Evolutionary conservation across 2,888 invertebrate species (phyloP), one percentile per base, ranked within the genome.

Genomic region (Drosophila differens): DNA sequence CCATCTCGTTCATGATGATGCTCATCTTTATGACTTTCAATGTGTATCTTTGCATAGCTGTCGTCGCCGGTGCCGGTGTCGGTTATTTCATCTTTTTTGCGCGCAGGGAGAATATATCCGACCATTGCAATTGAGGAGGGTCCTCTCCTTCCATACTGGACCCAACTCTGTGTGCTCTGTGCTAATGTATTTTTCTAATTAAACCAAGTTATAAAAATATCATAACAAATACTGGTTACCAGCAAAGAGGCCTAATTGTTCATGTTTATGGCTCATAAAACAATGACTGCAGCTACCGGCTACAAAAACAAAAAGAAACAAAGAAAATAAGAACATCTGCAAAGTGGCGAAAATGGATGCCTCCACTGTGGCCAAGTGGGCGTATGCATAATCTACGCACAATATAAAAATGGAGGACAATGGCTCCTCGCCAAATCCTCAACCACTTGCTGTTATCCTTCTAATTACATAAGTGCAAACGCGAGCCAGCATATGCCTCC

Each of bases 21-120:
- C 94, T 99, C 92, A 96, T 98, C 81, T 98, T 98, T 93, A 98
- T 99, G 98, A 98, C 98, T 1, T 99, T 97, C 95, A 98, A 98
- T 93, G 96, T 96, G 30, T 98, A 98, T 97, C 94, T 99, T 65
- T 98, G 98, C 93, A 92, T 97, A 41, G 97, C 98, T 0, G 97
- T 98, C 2, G 96, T 98, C 0, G 91, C 97, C 2, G 99, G 99
- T 30, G 97, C 98, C 2, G 97, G 97, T 0, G 95, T 96, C 6
- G 98, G 98, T 30, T 98, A 98, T 94, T 98, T 98, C 94, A 94
- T 98, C 62, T 98, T 99, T 92, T 98, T 98, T 30, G 80, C 67
- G 44, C 51, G 54, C 3, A 22, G 12, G 6, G 59, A 33, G 7
- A 72, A 44, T 41, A 35, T 82, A 2, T 35, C 71, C 32, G 89